Base-by-base conservation (phyloP, 1,140 invertebrate genomes). In the Glossosoma conforme region DNA sequence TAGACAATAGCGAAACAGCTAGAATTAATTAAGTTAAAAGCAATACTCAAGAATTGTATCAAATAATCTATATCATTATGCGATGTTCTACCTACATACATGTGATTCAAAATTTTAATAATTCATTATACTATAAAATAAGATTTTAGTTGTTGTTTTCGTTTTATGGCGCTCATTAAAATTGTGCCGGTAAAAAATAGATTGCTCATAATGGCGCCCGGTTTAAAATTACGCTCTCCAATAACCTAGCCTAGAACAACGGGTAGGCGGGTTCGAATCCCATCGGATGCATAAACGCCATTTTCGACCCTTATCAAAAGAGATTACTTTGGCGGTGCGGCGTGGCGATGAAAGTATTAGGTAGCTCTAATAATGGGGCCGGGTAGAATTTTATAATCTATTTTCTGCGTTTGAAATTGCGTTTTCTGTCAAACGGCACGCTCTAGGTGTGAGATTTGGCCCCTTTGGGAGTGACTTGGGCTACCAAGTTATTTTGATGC, bases 291-390 rank as follows among this genome's bases (percentile, higher is more conserved):
- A 43, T 48, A 45, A 50, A 44, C 42, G 25, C 17, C 36, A 35
- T 56, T 52, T 52, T 49, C 36, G 42, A 57, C 55, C 55, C 55
- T 57, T 57, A 57, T 57, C 55, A 57, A 57, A 57, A 28, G 22
- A 40, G 49, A 49, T 57, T 47, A 53, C 55, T 57, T 57, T 52
- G 55, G 49, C 54, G 54, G 54, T 36, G 47, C 37, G 42, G 25
- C 28, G 47, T 56, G 36, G 55, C 45, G 55, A 52, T 52, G 55
- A 57, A 52, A 57, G 55, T 57, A 57, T 57, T 57, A 57, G 45
- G 35, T 52, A 43, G n/a, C 20, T 30, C 35, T 57, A 57, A 57
- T 57, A 57, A 57, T 28, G 49, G 15, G 25, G 15, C 50, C n/a
- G 13, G 24, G 17, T 1, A 18, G 8, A 17, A 42, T 48, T 52